These are phyloP conservation scores for Macroramphosus scolopax DNA, from an alignment of 2,797 vertebrate genomes.

Conservation along the genomic window DNA sequence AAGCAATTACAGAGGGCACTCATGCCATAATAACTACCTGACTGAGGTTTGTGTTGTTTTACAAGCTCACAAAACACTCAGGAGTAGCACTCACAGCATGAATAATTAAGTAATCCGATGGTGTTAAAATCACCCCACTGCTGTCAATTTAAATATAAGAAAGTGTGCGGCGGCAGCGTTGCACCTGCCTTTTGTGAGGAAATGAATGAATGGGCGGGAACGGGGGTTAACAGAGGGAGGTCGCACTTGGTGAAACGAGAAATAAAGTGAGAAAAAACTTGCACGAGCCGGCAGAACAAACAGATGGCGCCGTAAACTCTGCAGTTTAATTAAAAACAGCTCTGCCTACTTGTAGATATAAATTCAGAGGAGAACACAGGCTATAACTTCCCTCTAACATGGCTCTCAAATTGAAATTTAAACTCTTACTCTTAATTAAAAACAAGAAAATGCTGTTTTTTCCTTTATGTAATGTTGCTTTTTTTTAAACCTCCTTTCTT, in stretches of 20 bases:
- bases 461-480: conserved; percentile 11
- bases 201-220: conserved; percentile 52
- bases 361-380: conserved; percentile 16
- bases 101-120: conserved; percentile 21
- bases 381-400: conserved; percentile 20
- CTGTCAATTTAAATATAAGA: conserved; percentile 40
- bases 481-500: conserved; percentile 18
- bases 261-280: conserved; percentile 39
- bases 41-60: conserved; percentile 18
- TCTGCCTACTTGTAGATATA: conserved; percentile 18
- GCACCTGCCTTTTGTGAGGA: conserved; percentile 11
- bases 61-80: conserved; percentile 15
- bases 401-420: conserved; percentile 31
- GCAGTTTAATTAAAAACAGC: conserved; percentile 54
- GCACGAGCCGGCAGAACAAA: conserved; percentile 26
- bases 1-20: background rate
- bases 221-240: conserved; percentile 47
- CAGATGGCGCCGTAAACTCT: conserved; percentile 50
- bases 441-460: conserved; percentile 1
- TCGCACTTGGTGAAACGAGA: conserved; percentile 42
- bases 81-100: conserved; percentile 11
- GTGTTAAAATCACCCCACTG: conserved; percentile 44
- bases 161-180: conserved; percentile 34
- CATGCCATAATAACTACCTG: background rate
- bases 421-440: conserved; percentile 14